Conservation (phyloP, 2,113 vertebrate genomes). For the Macroglossus sobrinus region DNA sequence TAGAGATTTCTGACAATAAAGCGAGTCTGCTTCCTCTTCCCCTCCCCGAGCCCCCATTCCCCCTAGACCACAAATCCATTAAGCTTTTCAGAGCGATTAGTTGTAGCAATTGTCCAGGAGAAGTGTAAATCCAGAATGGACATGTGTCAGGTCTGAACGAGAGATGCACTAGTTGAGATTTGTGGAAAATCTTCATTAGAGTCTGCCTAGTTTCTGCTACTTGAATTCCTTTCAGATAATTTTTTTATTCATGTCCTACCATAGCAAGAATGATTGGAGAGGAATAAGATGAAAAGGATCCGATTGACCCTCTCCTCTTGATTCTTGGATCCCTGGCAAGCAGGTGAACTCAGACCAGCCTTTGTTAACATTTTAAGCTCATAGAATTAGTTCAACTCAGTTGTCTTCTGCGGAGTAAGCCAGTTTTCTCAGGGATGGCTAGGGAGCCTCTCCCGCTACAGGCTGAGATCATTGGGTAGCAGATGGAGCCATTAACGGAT, state of each 20-base stretch:
- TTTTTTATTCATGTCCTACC: neutral
- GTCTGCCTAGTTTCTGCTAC: neutral
- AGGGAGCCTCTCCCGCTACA: neutral
- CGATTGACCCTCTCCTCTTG: neutral
- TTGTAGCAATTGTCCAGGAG: neutral
- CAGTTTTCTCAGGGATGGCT: neutral
- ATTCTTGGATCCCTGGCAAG: neutral
- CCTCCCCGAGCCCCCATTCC: neutral
- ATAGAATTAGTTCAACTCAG: neutral
- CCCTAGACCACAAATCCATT: conserved; percentile 1
- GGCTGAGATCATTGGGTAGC: conserved; percentile 59
- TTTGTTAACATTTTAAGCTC: neutral
- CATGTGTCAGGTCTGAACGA: neutral
- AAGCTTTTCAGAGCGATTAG: conserved; percentile 10
- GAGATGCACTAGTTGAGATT: conserved; percentile 22
- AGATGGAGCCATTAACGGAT: conserved; percentile 67
- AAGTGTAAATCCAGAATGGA: neutral
- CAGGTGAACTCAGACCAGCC: neutral
- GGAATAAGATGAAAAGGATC: neutral
- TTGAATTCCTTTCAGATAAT: neutral
- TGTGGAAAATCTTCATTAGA: neutral
- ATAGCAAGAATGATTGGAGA: neutral
- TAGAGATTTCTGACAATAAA: neutral
- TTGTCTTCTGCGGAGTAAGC: conserved; percentile 6
- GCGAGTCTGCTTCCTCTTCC: neutral